Evolutionary conservation across 2,888 invertebrate species (phyloP), one percentile per base, ranked within the genome.

Genomic region (Corbicula japonica): DNA sequence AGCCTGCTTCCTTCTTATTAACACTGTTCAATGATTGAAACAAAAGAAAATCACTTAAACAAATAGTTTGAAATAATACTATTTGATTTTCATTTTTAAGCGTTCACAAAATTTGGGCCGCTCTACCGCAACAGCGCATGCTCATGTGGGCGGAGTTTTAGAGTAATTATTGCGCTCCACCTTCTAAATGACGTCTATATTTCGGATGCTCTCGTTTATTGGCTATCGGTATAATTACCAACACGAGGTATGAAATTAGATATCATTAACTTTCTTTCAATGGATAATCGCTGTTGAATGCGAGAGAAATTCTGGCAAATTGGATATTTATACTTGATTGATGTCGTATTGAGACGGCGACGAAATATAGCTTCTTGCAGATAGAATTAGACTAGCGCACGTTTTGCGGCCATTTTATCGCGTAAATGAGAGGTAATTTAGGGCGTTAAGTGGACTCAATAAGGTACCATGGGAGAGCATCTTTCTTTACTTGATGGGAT

Each of bases 281-380:
- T 80, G 77, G 77, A 83, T 80, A 83, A 83, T 83, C 75, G 83
- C 58, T 72, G 74, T 75, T 78, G 80, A 83, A 83, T 62, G 60
- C 72, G 69, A 48, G 75, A 77, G 77, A 80, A 83, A 76, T 77
- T 69, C 76, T 83, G 80, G 80, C 83, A 83, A 83, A 83, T 83
- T 83, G 80, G 80, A 83, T 83, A 76, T 80, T 83, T 80, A 83
- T 83, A 56, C 68, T 54, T 80, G 83, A 83, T 83, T 80, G 83
- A 83, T 83, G 75, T 71, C 44, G 63, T 56, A 69, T 50, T 46
- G 60, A 56, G 70, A 63, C 35, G 54, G 41, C 54, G 66, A 66
- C 52, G 66, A 66, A 66, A 61, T 23, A 50, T 54, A 56, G 68
- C 41, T 54, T 58, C 60, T 66, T 32, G 66, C 62, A 72, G 75